These are phyloP conservation scores for Scatophagus argus DNA, from an alignment of 2,113 vertebrate species.

Conservation along the genomic window DNA sequence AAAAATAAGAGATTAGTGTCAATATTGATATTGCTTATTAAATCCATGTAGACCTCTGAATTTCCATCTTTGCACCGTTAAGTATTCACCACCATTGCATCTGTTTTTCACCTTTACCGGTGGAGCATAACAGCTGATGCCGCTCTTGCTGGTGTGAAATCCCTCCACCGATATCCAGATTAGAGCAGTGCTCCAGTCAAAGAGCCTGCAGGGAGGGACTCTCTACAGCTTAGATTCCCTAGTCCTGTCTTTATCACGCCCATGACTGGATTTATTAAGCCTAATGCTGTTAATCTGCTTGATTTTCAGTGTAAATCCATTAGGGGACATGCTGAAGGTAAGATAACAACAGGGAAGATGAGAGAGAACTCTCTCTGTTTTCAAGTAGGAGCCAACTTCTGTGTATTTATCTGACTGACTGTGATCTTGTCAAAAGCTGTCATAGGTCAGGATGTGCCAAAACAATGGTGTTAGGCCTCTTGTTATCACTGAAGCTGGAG, in stretches of 20 bases:
- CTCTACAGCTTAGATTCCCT: conserved; percentile 50
- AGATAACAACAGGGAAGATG: conserved; percentile 54
- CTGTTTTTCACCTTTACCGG: conserved; percentile 61
- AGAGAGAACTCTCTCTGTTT: conserved; percentile 56
- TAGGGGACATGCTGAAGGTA: conserved; percentile 55
- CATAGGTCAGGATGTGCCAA: conserved; percentile 62
- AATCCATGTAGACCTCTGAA: not conserved
- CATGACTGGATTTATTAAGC: conserved; percentile 74
- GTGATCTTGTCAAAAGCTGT: conserved; percentile 77
- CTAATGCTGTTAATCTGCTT: conserved; percentile 75
- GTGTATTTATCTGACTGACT: conserved; percentile 46
- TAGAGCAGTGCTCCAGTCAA: conserved; percentile 57
- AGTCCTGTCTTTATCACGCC: conserved; percentile 55
- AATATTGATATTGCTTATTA: not conserved
- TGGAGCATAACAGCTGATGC: conserved; percentile 37
- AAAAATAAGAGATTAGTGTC: conserved; percentile 9
- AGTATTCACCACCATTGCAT: conserved; percentile 41
- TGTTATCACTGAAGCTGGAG: conserved; percentile 63
- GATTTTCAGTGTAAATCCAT: conserved; percentile 77
- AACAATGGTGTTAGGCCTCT: conserved; percentile 72
- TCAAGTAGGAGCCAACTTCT: conserved; percentile 34
- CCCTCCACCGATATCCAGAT: conserved; percentile 67
- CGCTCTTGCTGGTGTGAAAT: conserved; percentile 59
- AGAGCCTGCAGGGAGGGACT: conserved; percentile 60
- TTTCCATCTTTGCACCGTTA: conserved; percentile 21